Percentiles rank a stretch among this genome's conserved stretches.
These are phyloP conservation scores for Mionectes macconnelli DNA, from an alignment of 2,113 vertebrate genomes.

Conservation along the genomic window DNA sequence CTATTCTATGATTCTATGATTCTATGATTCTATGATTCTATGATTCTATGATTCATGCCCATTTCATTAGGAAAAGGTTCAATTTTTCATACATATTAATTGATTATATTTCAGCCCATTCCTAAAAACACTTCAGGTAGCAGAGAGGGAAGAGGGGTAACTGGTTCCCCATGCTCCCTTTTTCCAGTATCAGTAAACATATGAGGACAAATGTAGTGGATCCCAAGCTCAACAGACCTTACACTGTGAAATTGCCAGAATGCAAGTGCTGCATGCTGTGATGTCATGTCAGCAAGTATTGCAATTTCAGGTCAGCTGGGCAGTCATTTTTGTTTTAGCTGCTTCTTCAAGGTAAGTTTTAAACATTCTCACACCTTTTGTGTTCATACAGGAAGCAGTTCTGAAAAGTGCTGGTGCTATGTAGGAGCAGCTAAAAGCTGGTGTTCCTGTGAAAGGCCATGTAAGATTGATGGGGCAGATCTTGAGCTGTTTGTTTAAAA, in stretches of 20 bases:
- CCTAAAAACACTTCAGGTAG: neutral
- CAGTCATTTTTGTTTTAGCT: neutral
- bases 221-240: neutral
- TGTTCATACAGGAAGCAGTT: neutral
- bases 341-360: neutral
- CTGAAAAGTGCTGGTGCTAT: neutral
- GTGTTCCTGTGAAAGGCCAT: neutral
- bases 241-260: neutral
- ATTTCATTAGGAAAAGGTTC: neutral
- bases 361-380: neutral
- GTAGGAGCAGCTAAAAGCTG: neutral
- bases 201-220: neutral
- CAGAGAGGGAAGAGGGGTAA: neutral
- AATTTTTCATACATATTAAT: neutral
- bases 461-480: neutral
- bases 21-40: too few relatives aligned
- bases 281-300: neutral
- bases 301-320: neutral
- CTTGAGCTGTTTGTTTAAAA: neutral
- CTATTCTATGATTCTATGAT: too few relatives aligned
- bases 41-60: too few relatives aligned
- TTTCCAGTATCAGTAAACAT: neutral
- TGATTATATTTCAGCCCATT: neutral
- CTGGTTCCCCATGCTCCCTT: accelerated
- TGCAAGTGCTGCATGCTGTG: accelerated